phyloP scores from a whole-genome alignment of 2,888 invertebrate species.

The Mechanitis messenoides region DNA sequence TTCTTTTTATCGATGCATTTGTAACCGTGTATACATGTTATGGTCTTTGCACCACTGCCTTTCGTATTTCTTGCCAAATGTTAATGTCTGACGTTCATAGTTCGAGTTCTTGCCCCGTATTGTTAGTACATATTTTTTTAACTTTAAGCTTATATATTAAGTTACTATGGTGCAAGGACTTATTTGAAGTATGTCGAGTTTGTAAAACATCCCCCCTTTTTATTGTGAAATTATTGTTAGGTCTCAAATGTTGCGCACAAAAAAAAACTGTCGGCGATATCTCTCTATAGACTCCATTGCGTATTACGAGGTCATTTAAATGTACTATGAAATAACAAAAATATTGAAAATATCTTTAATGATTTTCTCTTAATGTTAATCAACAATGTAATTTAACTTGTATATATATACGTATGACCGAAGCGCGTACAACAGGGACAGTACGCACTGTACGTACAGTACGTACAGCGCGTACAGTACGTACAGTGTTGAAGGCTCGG shows the following conservation, averaged over 20 bases:
- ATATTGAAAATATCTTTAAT: conserved; percentile 48
- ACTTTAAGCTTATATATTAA: conserved; percentile 22
- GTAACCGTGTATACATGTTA: conserved; percentile 31
- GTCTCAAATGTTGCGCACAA: conserved; percentile 58
- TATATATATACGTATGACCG: conserved; percentile 75
- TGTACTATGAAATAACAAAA: conserved; percentile 31
- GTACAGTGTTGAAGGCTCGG: conserved; percentile 14
- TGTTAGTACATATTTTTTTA: not conserved
- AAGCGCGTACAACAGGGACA: conserved; percentile 32
- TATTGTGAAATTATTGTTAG: conserved; percentile 16
- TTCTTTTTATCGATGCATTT: conserved; percentile 34
- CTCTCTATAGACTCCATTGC: conserved; percentile 59
- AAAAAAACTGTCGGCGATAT: conserved; percentile 48
- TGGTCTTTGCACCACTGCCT: conserved; percentile 38
- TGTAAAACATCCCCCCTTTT: conserved; percentile 7
- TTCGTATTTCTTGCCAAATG: conserved; percentile 34
- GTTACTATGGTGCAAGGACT: conserved; percentile 25
- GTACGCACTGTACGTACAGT: too few relatives aligned
- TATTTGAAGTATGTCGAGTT: conserved; percentile 18
- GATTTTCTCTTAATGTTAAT: conserved; percentile 61
- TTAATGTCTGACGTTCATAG: conserved; percentile 2
- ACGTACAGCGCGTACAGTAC: too few relatives aligned
- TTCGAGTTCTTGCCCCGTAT: not conserved
- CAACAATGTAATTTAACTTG: conserved; percentile 67
- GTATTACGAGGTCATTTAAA: conserved; percentile 48